A percentile compares a stretch with the other conserved stretches of the same genome.
Conservation (phyloP, 2,797 vertebrate species). For the Moxostoma hubbsi region DNA sequence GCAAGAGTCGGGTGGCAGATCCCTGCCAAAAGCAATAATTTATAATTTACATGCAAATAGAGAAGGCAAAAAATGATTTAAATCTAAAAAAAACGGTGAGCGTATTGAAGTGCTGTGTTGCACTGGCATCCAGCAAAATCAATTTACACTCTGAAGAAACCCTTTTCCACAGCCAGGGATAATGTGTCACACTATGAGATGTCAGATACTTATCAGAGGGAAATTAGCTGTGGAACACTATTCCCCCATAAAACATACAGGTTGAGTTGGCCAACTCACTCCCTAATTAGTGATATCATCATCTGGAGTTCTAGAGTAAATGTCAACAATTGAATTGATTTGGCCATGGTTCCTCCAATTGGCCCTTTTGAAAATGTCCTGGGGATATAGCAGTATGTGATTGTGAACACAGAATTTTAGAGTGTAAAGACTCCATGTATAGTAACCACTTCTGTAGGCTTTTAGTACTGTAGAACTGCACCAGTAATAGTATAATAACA, state of each 20-base stretch:
- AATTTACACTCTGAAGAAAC: constrained; percentile 71
- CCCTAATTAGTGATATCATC: constrained; percentile 67
- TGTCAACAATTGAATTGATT: constrained; percentile 65
- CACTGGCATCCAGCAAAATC: constrained; percentile 65
- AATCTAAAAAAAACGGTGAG: constrained; percentile 71
- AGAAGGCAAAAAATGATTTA: constrained; percentile 62
- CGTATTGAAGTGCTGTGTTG: constrained; percentile 35
- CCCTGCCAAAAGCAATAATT: constrained; percentile 69
- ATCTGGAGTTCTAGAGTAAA: constrained; percentile 62
- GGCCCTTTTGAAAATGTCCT: constrained; percentile 64
- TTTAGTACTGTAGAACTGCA: constrained; percentile 42
- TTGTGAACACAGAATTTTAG: constrained; percentile 54
- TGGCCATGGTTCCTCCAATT: constrained; percentile 64
- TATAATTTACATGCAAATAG: constrained; percentile 78
- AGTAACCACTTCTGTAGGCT: constrained; percentile 34
- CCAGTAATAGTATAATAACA: constrained; percentile 15
- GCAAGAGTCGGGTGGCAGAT: constrained; percentile 46
- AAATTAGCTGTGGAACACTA: constrained; percentile 78
- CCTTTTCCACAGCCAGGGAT: constrained; percentile 75
- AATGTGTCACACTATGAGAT: constrained; percentile 77
- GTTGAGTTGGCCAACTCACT: constrained; percentile 71
- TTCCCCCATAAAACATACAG: constrained; percentile 77
- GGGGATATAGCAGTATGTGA: constrained; percentile 27
- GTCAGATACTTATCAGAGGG: constrained; percentile 81
- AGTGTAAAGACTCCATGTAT: constrained; percentile 56